A percentile compares a stretch with the other conserved stretches of the same genome.
phyloP scores from a whole-genome alignment of 2,888 invertebrate species.

The Nezara viridula region DNA sequence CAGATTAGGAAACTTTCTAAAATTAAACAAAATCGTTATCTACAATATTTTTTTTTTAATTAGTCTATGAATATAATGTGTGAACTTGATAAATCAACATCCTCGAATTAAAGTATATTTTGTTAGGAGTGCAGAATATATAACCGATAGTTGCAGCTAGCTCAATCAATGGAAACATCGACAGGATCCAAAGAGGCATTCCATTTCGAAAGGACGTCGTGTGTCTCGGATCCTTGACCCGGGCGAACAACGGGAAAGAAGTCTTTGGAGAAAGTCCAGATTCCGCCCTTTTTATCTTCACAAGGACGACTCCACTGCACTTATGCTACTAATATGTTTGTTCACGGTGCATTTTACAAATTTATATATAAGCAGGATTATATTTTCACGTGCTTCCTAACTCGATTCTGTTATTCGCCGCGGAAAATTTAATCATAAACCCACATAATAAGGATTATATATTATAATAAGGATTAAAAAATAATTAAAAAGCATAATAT shows the following conservation, averaged over 20 bases:
- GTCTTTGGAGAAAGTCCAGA: conserved; percentile 17
- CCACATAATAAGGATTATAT: too few species aligned
- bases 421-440: too few species aligned
- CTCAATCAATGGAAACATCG: not conserved
- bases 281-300: conserved; percentile 36
- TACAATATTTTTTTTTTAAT: too few species aligned
- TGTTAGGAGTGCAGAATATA: not conserved
- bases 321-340: not conserved
- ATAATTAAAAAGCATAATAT: too few species aligned
- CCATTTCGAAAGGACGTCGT: conserved; percentile 33
- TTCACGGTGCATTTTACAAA: not conserved
- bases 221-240: conserved; percentile 34
- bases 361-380: too few species aligned
- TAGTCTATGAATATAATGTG: too few species aligned
- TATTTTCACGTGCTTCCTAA: too few species aligned
- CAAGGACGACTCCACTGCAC: not conserved
- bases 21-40: too few species aligned
- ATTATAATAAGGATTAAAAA: too few species aligned
- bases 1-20: too few species aligned
- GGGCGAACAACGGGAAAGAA: conserved; percentile 35
- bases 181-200: not conserved
- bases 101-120: not conserved
- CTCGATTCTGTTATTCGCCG: too few species aligned
- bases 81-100: not conserved
- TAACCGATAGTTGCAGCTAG: not conserved